Evolutionary conservation across 2,888 invertebrate species (phyloP), one percentile per base, ranked within the genome.

Genomic region (Tetragonula carbonaria): DNA sequence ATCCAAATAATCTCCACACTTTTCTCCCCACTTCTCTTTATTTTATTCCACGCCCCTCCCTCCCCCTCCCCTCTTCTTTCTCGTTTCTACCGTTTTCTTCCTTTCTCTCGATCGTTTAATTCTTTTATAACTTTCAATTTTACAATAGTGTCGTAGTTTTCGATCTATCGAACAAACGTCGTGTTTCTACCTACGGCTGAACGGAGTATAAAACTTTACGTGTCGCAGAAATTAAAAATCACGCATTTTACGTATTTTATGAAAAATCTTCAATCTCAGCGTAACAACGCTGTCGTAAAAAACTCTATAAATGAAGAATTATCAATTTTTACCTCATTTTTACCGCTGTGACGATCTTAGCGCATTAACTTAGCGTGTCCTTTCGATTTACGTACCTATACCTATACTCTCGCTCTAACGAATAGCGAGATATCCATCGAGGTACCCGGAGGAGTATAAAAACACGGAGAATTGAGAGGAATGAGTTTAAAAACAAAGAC

Each of bases 1-100:
- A 59, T n/a, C 57, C 16, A 62, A 23, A 14, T 91, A 91, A 90
- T 89, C 88, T 88, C 88, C 88, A 87, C 80, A 78, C 14, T 82
- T 81, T 51, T 67, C 4, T 67, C 11, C 21, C 16, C 18, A 18
- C 18, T 50, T 21, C 16, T 45, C 45, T 8, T 6, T 67, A 50
- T 13, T 71, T 62, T 80, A 33, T 74, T 51, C 62, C 45, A 65
- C 21, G 18, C 18, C 53, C 63, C 73, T 57, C 28, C 28, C 28
- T 28, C 28, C 28, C 28, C 28, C 28, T 28, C 33, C 63, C 63
- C 73, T 57, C 23, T 2, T 45, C 57, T 33, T n/a, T 14, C 3
- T 5, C 45, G 45, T 45, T 45, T 45, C 45, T 45, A 11, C 45
- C 45, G 45, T 45, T 45, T 45, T 2, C 45, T 45, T 45, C 45